A percentile compares a stretch with the other conserved stretches of the same genome.
phyloP scores from a whole-genome alignment of 1,140 invertebrate species.

The Patella vulgata region DNA sequence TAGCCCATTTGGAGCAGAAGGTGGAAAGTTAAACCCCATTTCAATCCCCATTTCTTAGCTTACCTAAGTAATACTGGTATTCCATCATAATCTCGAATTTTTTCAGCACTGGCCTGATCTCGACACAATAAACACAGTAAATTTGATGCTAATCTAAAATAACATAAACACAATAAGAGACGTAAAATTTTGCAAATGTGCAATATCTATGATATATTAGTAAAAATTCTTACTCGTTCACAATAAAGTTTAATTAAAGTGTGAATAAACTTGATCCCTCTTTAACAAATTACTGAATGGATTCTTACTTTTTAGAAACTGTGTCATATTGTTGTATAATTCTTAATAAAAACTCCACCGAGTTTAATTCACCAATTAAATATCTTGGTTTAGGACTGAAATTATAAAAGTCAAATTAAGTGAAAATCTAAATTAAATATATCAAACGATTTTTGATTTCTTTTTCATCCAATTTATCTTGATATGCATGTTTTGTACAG shows the following conservation, averaged over 20 bases:
- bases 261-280: too few relatives aligned
- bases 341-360: slow-evolving; percentile 53
- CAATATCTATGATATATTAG: too few relatives aligned
- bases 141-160: slow-evolving; percentile 63
- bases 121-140: slow-evolving; percentile 61
- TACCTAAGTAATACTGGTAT: slow-evolving; percentile 64
- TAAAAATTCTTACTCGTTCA: too few relatives aligned
- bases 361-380: slow-evolving; percentile 55
- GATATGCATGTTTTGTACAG: too few relatives aligned
- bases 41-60: too few relatives aligned
- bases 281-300: neutral
- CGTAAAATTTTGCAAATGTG: neutral
- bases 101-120: slow-evolving; percentile 58
- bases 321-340: slow-evolving; percentile 63
- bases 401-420: too few relatives aligned
- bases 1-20: too few relatives aligned
- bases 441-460: neutral
- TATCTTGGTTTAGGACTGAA: slow-evolving; percentile 45
- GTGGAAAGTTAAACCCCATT: too few relatives aligned
- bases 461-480: neutral
- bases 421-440: slow-evolving; percentile 7
- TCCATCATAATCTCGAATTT: slow-evolving; percentile 64
- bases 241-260: too few relatives aligned
- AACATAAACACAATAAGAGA: slow-evolving; percentile 1
- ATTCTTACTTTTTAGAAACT: slow-evolving; percentile 59